These are phyloP conservation scores for Sycophaga agraensis DNA, from an alignment of 1,140 invertebrate species.

Conservation along the genomic window DNA sequence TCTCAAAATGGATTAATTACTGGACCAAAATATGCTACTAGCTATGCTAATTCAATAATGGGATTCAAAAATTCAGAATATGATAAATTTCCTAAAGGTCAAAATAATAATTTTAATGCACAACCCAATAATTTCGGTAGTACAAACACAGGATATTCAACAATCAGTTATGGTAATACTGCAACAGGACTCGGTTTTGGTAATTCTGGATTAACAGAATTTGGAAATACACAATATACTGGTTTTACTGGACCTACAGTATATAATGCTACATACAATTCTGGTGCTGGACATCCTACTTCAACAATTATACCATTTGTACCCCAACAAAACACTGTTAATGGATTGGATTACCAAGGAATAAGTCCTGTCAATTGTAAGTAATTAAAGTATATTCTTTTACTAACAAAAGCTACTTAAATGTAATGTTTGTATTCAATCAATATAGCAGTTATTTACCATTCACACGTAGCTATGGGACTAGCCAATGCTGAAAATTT, in stretches of 20 bases:
- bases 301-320: conserved; percentile 20
- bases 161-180: conserved; percentile 8
- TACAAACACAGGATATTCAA: conserved; percentile 8
- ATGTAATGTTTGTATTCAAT: not conserved
- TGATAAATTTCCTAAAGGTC: not conserved
- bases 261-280: conserved; percentile 14
- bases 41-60: not conserved
- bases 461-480: conserved; percentile 21
- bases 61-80: no score
- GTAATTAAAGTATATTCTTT: conserved; percentile 2
- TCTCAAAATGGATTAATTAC: not conserved
- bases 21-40: not conserved
- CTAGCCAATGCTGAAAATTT: conserved; percentile 21
- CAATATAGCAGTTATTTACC: conserved; percentile 26
- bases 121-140: not conserved
- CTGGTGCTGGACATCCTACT: conserved; percentile 13
- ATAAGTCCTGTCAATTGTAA: conserved; percentile 23
- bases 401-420: not conserved
- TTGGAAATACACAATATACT: conserved; percentile 20
- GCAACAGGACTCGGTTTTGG: conserved; percentile 1
- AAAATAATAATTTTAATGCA: conserved; percentile 1
- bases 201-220: conserved; percentile 17
- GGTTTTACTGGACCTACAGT: not conserved
- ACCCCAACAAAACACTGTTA: conserved; percentile 1
- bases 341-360: not conserved